Evolutionary conservation across 1,140 invertebrate species (phyloP), one percentile per base, ranked within the genome.

Genomic region (Pemphigus obesinymphae): DNA sequence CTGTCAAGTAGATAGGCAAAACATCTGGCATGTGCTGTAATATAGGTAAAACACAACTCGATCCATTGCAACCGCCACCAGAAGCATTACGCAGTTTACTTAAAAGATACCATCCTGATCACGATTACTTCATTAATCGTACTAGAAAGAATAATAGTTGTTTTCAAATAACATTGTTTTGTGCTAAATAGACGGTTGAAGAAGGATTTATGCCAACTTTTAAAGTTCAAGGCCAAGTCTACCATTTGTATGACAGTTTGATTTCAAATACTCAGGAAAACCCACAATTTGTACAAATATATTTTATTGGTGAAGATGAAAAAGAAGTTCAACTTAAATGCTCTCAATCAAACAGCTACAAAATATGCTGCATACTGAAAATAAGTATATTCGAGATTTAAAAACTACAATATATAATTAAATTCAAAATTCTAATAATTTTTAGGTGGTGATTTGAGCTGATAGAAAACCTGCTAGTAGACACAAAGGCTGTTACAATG

Each of bases 111-210:
- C 61, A 73, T 53, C 53, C 68, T 29, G 83, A 87, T 82, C 87
- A 86, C 15, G 83, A 84, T 37, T 85, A 85, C 45, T 88, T 88
- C 85, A 84, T 88, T 40, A 85, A 83, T n/a, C 85, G 83, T 45
- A 87, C 87, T 55, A 83, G 86, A 45, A 86, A 85, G 82, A 75
- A 82, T 31, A 82, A 82, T 58, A 13, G 26, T 26, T 63, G 17
- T 58, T 78, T 66, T 50, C 53, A 82, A 83, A 68, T 70, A 29
- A 83, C 80, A 34, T 82, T 17, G 66, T 15, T 34, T 40, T 17
- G 63, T 37, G 63, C 11, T 78, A 73, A 55, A 20, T 20, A 81
- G 23, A 72, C 53, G 3, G n/a, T 37, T 66, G 70, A 48, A 15
- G 66, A 34, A 45, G 45, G 29, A n/a, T n/a, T n/a, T n/a, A n/a